phyloP scores from a whole-genome alignment of 2,113 vertebrate species.

The Sinocyclocheilus anshuiensis region DNA sequence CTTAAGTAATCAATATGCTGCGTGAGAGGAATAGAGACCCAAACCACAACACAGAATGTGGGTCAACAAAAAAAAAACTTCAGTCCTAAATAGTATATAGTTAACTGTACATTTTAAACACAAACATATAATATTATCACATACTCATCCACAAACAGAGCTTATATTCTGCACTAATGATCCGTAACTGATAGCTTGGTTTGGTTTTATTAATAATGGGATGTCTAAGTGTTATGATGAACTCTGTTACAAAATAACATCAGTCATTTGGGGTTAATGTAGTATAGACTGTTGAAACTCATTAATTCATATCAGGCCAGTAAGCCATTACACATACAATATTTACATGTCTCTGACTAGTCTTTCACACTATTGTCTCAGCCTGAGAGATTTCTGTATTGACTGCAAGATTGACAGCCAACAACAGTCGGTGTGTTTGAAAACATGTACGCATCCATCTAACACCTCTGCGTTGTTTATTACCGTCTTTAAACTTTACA shows the following conservation, averaged over 20 bases:
- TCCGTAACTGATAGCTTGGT: too few relatives aligned
- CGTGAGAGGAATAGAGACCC: background rate
- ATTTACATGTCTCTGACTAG: background rate
- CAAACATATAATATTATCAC: background rate
- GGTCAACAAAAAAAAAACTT: background rate
- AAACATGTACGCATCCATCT: background rate
- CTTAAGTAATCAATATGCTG: slow-evolving; percentile 33
- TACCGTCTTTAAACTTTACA: background rate
- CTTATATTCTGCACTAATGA: background rate
- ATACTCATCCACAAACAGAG: background rate
- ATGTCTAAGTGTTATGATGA: background rate
- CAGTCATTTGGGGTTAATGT: too few relatives aligned
- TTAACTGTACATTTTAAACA: too few relatives aligned
- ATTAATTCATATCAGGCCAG: background rate
- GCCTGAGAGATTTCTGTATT: background rate
- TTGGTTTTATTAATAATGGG: too few relatives aligned
- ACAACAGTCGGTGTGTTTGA: slow-evolving; percentile 1
- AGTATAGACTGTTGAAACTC: background rate
- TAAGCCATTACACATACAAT: background rate
- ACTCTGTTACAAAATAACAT: background rate
- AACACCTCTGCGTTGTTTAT: background rate
- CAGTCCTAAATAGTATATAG: too few relatives aligned
- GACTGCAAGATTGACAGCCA: background rate
- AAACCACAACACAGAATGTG: slow-evolving; percentile 17
- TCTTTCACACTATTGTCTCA: background rate